Conservation (phyloP, 2,797 vertebrate genomes). For the Poeciliopsis infans region DNA sequence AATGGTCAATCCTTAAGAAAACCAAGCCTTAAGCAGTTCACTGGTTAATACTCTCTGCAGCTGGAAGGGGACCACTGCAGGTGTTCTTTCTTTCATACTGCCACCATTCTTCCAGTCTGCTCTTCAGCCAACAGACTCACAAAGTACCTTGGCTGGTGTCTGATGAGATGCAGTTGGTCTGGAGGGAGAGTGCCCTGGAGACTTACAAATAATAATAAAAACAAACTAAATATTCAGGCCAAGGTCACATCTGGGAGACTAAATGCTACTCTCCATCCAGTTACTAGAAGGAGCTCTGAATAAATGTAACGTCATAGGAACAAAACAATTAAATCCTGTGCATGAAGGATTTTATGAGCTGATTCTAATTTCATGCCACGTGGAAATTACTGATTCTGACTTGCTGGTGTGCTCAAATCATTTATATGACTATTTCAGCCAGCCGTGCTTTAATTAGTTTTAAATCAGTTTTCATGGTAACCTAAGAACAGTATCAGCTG, state of each 20-base stretch:
- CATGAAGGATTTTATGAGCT: conserved; percentile 17
- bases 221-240: conserved; percentile 58
- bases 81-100: conserved; percentile 58
- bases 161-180: conserved; percentile 49
- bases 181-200: conserved; percentile 45
- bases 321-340: conserved; percentile 21
- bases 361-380: not conserved
- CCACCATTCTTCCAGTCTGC: conserved; percentile 46
- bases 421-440: conserved; percentile 7
- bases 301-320: conserved; percentile 11
- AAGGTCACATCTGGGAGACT: conserved; percentile 64
- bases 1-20: conserved; percentile 51
- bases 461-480: conserved; percentile 18
- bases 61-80: conserved; percentile 54
- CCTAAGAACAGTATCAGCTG: not conserved
- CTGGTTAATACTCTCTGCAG: conserved; percentile 62
- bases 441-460: conserved; percentile 18
- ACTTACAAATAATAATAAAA: conserved; percentile 70
- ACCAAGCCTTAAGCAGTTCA: conserved; percentile 54
- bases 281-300: conserved; percentile 27
- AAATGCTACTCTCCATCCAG: conserved; percentile 56
- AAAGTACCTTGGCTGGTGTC: conserved; percentile 22
- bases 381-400: conserved; percentile 15
- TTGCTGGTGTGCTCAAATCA: not conserved
- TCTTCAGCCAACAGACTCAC: conserved; percentile 45